A percentile compares a stretch with the other conserved stretches of the same genome.
These are phyloP conservation scores for Anguilla megastoma DNA, from an alignment of 2,797 vertebrate genomes.

Conservation along the genomic window DNA sequence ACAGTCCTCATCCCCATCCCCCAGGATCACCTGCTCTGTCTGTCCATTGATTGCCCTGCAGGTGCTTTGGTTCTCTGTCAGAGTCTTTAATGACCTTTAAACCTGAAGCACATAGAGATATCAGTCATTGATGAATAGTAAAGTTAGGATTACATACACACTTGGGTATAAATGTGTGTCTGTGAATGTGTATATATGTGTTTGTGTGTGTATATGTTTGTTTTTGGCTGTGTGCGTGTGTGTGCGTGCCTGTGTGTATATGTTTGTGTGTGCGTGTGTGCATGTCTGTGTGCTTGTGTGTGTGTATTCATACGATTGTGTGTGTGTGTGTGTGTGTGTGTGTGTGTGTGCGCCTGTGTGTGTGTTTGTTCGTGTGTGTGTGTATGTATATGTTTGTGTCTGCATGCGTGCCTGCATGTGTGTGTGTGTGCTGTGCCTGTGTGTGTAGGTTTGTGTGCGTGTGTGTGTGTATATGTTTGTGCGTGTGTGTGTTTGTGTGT, in stretches of 20 bases:
- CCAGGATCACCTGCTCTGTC: background rate
- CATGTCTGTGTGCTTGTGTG: background rate
- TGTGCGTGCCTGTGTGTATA: constrained; percentile 1
- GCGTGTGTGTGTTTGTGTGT: too few species aligned
- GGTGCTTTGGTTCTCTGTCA: background rate
- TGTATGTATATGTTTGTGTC: background rate
- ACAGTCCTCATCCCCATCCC: background rate
- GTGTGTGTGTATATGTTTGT: too few species aligned
- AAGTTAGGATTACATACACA: background rate
- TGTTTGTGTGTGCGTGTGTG: constrained; percentile 6
- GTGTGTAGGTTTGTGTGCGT: background rate
- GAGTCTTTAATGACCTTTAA: background rate
- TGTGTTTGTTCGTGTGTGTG: background rate
- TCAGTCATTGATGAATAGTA: background rate
- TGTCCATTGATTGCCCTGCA: background rate
- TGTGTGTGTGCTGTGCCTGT: too few species aligned
- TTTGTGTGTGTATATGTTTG: constrained; percentile 9
- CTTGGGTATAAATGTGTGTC: background rate
- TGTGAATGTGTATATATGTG: background rate
- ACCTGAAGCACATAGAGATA: background rate
- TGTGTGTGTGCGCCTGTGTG: background rate
- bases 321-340: background rate
- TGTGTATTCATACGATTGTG: background rate
- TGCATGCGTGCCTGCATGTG: background rate
- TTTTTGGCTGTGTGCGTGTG: constrained; percentile 4